Percentiles rank a stretch among this genome's conserved stretches.
phyloP scores from a whole-genome alignment of 2,797 vertebrate genomes.

The Glyptemys insculpta region DNA sequence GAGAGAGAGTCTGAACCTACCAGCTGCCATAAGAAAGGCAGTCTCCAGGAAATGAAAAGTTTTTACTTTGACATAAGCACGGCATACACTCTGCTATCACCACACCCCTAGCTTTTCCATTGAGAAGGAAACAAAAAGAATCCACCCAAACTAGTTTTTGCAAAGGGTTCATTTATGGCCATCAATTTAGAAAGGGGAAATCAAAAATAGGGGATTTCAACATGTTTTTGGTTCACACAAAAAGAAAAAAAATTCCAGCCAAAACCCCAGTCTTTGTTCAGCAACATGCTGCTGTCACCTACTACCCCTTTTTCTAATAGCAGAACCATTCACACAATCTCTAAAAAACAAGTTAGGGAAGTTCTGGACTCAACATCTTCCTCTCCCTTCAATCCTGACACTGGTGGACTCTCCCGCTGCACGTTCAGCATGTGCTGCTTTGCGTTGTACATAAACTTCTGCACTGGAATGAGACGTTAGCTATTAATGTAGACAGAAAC shows the following conservation, averaged over 20 bases:
- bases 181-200: background rate
- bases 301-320: background rate
- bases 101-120: background rate
- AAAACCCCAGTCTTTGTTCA: background rate
- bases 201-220: background rate
- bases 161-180: background rate
- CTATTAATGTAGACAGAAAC: background rate
- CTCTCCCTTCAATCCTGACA: background rate
- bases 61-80: accelerated
- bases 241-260: background rate
- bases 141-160: background rate
- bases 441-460: background rate
- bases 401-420: background rate
- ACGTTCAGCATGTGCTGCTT: background rate
- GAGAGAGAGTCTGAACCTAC: background rate
- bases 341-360: background rate
- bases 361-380: background rate
- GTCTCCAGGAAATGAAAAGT: background rate
- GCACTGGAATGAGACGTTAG: background rate
- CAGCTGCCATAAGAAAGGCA: background rate
- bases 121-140: background rate
- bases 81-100: background rate
- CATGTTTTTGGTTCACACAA: accelerated
- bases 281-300: background rate
- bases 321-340: conserved; percentile 31